phyloP scores from a whole-genome alignment of 2,888 invertebrate species.

The Leptopilina myrica region DNA sequence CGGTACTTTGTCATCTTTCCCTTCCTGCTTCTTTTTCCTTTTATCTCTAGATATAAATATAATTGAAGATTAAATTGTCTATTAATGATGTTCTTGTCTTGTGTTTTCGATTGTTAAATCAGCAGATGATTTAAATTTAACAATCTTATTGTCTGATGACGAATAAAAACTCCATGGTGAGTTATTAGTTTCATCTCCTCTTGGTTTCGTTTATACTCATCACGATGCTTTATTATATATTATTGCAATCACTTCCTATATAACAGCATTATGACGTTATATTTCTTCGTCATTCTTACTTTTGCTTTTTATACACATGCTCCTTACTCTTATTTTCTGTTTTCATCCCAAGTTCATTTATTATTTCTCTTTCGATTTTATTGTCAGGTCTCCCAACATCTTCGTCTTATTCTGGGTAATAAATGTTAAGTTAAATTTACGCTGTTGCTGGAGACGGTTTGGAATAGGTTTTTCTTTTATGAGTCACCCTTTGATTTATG shows the following conservation, averaged over 20 bases:
- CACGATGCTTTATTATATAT: neutral
- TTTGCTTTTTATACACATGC: neutral
- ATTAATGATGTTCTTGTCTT: slow-evolving; percentile 30
- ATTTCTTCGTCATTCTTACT: neutral
- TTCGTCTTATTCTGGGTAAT: slow-evolving; percentile 5
- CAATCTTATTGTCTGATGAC: neutral
- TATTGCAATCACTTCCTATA: too few relatives aligned
- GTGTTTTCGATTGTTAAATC: slow-evolving; percentile 44
- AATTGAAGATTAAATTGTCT: slow-evolving; percentile 3
- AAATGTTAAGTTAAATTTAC: slow-evolving; percentile 18
- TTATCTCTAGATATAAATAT: neutral
- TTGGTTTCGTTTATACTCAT: slow-evolving; percentile 1
- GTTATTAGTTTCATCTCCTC: neutral
- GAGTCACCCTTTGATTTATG: slow-evolving; percentile 10
- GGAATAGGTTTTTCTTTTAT: neutral
- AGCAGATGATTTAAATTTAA: slow-evolving; percentile 31
- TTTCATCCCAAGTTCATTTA: slow-evolving; percentile 11
- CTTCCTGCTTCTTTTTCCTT: neutral
- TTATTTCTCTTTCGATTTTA: slow-evolving; percentile 2
- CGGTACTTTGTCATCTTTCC: neutral
- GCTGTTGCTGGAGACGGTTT: neutral
- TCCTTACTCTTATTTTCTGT: neutral
- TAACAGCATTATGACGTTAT: neutral
- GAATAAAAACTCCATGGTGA: neutral
- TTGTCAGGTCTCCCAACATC: slow-evolving; percentile 12